Conservation (phyloP, 2,113 vertebrate genomes). For the Meriones unguiculatus region DNA sequence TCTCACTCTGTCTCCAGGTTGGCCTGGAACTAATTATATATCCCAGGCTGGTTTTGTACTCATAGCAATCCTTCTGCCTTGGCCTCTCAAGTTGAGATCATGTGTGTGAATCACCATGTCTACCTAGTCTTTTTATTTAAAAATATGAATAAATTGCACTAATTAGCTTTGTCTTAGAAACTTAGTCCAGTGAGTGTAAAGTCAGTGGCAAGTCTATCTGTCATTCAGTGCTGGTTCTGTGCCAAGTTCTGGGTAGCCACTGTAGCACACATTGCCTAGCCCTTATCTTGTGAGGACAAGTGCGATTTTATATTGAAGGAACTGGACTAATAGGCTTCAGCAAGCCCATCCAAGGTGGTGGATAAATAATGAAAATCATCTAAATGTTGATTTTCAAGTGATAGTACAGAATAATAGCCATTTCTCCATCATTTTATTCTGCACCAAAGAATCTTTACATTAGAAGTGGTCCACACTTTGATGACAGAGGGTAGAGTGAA, state of each 20-base stretch:
- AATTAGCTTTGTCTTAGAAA: background rate
- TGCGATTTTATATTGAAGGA: background rate
- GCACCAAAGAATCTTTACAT: background rate
- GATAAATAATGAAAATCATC: background rate
- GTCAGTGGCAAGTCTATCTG: background rate
- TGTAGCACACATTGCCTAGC: background rate
- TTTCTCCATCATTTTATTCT: background rate
- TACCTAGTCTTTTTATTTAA: background rate
- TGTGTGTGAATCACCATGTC: background rate
- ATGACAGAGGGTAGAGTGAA: background rate
- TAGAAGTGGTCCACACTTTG: background rate
- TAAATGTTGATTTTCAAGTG: slow-evolving; percentile 17
- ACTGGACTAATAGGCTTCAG: background rate
- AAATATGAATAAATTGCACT: background rate
- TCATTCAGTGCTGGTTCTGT: background rate
- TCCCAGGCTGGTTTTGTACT: background rate
- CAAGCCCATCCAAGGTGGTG: background rate
- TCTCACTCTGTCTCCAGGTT: background rate
- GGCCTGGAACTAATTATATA: background rate
- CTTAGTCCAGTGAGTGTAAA: background rate
- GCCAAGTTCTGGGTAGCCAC: background rate
- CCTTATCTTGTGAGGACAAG: background rate
- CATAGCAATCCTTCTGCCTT: background rate
- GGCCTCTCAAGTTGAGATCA: background rate
- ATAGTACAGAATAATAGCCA: background rate